A percentile compares a stretch with the other conserved stretches of the same genome.
These are phyloP conservation scores for Poecilus cupreus DNA, from an alignment of 2,888 invertebrate species.

Conservation along the genomic window DNA sequence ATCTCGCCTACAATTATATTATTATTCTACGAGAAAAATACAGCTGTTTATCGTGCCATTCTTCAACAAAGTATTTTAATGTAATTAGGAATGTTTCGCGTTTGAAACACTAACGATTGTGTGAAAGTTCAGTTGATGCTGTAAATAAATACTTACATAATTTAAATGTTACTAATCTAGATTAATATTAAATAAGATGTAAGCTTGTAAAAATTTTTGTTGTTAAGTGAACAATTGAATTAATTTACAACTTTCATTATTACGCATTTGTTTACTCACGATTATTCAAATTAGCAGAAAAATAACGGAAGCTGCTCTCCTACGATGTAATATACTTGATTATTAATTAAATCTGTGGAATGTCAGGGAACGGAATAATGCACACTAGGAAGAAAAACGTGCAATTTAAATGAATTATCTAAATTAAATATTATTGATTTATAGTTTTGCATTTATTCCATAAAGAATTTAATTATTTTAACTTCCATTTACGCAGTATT, in stretches of 20 bases:
- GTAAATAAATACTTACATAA: neutral
- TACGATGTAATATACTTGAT: neutral
- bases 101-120: constrained; percentile 3
- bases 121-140: constrained; percentile 16
- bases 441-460: neutral
- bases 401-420: constrained; percentile 14
- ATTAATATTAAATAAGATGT: neutral
- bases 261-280: constrained; percentile 20
- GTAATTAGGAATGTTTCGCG: constrained; percentile 26
- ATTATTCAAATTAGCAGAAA: constrained; percentile 19
- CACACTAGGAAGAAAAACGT: constrained; percentile 16
- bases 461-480: constrained; percentile 11
- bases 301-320: neutral
- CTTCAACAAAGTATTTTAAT: neutral
- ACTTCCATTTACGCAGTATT: neutral
- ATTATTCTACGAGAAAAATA: neutral
- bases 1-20: neutral
- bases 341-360: constrained; percentile 23
- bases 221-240: neutral
- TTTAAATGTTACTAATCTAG: neutral
- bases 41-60: neutral
- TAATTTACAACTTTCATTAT: constrained; percentile 11
- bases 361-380: neutral
- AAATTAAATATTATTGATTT: constrained; percentile 31
- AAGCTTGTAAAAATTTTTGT: too few species aligned